Evolutionary conservation across 2,888 invertebrate species (phyloP), one percentile per base, ranked within the genome.

Genomic region (Apomyelois bistriatella): DNA sequence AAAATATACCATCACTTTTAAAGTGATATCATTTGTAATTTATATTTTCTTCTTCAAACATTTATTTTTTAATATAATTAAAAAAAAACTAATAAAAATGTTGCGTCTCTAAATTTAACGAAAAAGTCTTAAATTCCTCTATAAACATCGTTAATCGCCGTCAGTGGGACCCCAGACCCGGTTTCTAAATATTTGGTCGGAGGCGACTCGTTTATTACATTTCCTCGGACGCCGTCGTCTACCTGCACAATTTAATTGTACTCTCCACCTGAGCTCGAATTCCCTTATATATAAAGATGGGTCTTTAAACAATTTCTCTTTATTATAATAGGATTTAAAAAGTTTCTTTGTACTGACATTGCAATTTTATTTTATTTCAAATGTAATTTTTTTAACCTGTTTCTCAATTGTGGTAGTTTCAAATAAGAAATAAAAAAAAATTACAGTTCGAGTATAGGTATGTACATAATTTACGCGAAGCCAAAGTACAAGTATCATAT

Each of bases 181-280:
- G 64, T 70, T 68, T 74, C 77, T 72, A 85, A 86, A 85, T 82
- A 83, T 85, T 86, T 85, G 80, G 79, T 77, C 65, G 70, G 70
- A 67, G 71, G 75, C 69, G 67, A 78, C 73, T 72, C 82, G 78
- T 78, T 84, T 85, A 86, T 86, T 85, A 82, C 84, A 79, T 87
- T 86, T 79, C 67, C 79, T 81, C 74, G 76, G 79, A 74, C 74
- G 69, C 60, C 59, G 62, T 64, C 62, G 65, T 64, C 69, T 69
- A 76, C 81, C 76, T 74, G 76, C 72, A 73, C 81, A 86, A 85
- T 85, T 84, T 80, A 87, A 87, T 87, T 87, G 81, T 80, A 58
- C 72, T 75, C 69, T 72, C 73, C 74, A 80, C 79, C 79, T 78
- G 74, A 66, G 66, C 69, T 70, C 66, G 68, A 77, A 76, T 79